Evolutionary conservation across 2,113 vertebrate genomes (phyloP).

Genomic region (Stigmatopora nigra): DNA sequence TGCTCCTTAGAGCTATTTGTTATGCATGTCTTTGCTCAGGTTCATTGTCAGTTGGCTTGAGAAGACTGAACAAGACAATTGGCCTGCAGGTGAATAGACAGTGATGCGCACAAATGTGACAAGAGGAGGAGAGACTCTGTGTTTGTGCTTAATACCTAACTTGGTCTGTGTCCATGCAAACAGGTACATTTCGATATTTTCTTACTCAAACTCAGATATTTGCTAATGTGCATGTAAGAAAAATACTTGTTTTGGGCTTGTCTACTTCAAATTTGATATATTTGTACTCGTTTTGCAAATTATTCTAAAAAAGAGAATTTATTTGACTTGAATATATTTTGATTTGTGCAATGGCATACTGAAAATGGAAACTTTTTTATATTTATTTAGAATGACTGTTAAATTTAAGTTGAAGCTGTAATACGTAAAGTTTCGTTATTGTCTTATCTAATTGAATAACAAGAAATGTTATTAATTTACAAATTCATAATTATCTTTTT

Average conservation of each 20-base stretch:
- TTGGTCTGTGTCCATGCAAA: neutral
- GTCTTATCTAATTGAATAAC: too few relatives aligned
- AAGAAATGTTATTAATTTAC: too few relatives aligned
- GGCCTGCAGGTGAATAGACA: conserved; percentile 1
- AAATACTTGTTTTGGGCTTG: neutral
- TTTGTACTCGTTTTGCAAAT: neutral
- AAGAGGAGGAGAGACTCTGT: neutral
- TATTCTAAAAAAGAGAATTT: neutral
- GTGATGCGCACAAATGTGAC: neutral
- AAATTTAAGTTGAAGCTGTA: too few relatives aligned
- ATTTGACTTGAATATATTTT: neutral
- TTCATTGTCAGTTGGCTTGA: conserved; percentile 6
- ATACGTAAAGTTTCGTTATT: too few relatives aligned
- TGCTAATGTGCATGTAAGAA: neutral
- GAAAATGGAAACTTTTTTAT: too few relatives aligned
- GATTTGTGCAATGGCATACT: neutral
- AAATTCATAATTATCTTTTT: too few relatives aligned
- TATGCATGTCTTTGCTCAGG: conserved; percentile 24
- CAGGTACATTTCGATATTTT: neutral
- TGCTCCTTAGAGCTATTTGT: conserved; percentile 23
- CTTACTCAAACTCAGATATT: neutral
- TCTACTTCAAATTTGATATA: neutral
- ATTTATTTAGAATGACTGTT: too few relatives aligned
- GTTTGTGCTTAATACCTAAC: neutral
- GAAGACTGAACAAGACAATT: conserved; percentile 9